These are phyloP conservation scores for Drosophila neonasuta DNA, from an alignment of 2,888 invertebrate genomes.

Conservation along the genomic window DNA sequence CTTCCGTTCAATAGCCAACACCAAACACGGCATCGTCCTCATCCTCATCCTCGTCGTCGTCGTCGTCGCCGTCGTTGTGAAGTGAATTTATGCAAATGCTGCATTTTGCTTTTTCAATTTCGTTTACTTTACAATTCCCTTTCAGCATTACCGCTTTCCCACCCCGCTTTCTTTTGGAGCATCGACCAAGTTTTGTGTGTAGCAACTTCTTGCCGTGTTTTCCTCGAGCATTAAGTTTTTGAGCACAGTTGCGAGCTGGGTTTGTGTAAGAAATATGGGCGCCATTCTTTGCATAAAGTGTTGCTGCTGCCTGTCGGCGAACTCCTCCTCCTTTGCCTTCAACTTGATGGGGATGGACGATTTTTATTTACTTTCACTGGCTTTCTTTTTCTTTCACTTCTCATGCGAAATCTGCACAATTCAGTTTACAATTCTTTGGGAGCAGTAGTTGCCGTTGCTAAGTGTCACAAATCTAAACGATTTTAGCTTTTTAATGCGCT, in stretches of 20 bases:
- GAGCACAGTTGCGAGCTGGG: conserved; percentile 48
- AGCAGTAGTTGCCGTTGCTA: conserved; percentile 38
- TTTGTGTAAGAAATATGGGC: conserved; percentile 67
- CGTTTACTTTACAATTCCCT: conserved; percentile 53
- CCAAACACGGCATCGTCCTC: conserved; percentile 12
- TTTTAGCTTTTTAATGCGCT: conserved; percentile 71
- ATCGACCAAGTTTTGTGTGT: conserved; percentile 57
- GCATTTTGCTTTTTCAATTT: conserved; percentile 76
- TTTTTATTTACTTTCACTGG: conserved; percentile 70
- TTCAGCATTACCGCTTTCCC: conserved; percentile 16
- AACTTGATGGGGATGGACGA: conserved; percentile 5
- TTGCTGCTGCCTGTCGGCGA: background rate
- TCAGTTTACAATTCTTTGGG: conserved; percentile 54
- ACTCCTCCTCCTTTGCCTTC: background rate
- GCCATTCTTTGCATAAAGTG: conserved; percentile 69
- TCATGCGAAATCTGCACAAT: conserved; percentile 61
- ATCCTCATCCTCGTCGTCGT: conserved; percentile 4
- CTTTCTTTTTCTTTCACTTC: conserved; percentile 57
- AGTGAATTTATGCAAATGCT: conserved; percentile 74
- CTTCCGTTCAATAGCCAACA: conserved; percentile 64
- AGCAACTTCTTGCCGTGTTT: conserved; percentile 69
- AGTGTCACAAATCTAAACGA: conserved; percentile 74
- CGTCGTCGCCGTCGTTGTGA: conserved; percentile 8
- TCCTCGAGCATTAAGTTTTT: conserved; percentile 60
- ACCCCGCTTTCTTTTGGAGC: background rate